Percentiles rank a stretch among this genome's conserved stretches.
These are phyloP conservation scores for Struthio camelus DNA, from an alignment of 2,113 vertebrate species.

Conservation along the genomic window DNA sequence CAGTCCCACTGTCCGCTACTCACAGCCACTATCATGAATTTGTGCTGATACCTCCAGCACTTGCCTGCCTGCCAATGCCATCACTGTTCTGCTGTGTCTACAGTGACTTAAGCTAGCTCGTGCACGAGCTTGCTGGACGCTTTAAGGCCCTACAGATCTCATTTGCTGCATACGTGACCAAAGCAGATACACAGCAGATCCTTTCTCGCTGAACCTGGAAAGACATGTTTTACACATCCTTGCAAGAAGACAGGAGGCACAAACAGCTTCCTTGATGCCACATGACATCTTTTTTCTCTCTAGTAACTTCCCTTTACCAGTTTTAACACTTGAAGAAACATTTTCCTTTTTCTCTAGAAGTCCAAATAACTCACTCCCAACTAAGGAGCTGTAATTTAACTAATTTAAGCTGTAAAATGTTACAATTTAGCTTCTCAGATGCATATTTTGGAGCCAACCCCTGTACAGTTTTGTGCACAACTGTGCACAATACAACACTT, in stretches of 20 bases:
- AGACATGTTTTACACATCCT: background rate
- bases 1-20: background rate
- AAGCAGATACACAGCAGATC: background rate
- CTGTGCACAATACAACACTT: no score
- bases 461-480: accelerated
- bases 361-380: background rate
- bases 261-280: background rate
- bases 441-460: background rate
- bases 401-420: background rate
- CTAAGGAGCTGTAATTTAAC: no score
- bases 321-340: background rate
- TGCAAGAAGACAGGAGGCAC: background rate
- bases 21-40: background rate
- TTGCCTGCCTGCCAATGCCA: no score
- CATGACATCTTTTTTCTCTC: background rate
- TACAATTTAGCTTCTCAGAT: background rate
- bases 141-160: background rate
- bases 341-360: background rate
- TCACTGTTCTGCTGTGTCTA: background rate
- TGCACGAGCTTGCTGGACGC: background rate
- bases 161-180: background rate
- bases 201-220: background rate
- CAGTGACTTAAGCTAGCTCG: background rate
- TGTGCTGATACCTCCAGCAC: background rate
- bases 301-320: background rate